Evolutionary conservation across 2,888 invertebrate species (phyloP), one percentile per base, ranked within the genome.

Genomic region (Formica aserva): DNA sequence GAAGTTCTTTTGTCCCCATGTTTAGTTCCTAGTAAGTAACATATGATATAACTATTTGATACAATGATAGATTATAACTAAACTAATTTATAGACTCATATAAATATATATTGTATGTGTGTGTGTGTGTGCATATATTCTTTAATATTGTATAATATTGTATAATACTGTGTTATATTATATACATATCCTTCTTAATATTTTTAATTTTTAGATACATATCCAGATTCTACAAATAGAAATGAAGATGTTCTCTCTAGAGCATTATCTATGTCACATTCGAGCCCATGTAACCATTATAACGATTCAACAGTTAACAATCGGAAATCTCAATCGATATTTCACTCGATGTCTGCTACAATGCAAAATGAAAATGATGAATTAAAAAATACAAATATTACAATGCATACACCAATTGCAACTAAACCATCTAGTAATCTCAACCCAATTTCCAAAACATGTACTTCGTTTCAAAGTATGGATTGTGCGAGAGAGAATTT

Each of bases 11-110:
- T 60, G 0, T 35, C 71, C 8, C 1, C 45, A 1, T 35, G 13
- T 80, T 60, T 15, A 71, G 9, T 60, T 57, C 0, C 52, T 6
- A 18, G 78, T 80, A 72, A 80, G 78, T 72, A 69, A 26, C 6
- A 66, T 11, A 11, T 38, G n/a, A 32, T 35, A 1, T 22, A 15
- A 75, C 4, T 71, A 6, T 48, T 13, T 0, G 6, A 38, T 77
- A 15, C 9, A 32, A 6, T 15, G 1, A 11, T 45, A 26, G 9
- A 41, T 26, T 1, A 63, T 76, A 6, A 35, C 6, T 22, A 9
- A 38, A 41, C 8, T 48, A 52, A 52, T 52, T n/a, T 26, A 60
- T 22, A 32, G 32, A 32, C 6, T 6, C 6, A 35, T 6, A 32
- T 3, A 29, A 3, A 60, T 6, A 60, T 2, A 62, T 32, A 15